Conservation (phyloP, 2,797 vertebrate genomes). For the Danio albolineatus region DNA sequence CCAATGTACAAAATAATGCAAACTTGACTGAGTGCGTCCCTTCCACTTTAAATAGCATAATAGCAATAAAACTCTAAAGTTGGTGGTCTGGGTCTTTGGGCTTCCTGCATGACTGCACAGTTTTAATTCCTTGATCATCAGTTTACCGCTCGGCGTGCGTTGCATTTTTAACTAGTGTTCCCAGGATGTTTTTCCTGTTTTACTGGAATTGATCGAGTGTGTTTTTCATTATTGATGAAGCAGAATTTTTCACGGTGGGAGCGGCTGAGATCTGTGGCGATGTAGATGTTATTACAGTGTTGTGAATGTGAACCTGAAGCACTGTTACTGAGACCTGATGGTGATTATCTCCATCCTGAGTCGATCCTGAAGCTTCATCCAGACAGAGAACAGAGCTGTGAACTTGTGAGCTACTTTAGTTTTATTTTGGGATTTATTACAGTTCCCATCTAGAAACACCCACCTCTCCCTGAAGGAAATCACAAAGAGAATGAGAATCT, state of each 20-base stretch:
- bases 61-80: background rate
- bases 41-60: too few species aligned
- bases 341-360: background rate
- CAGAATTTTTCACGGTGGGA: background rate
- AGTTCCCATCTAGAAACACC: slow-evolving; percentile 29
- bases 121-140: slow-evolving; percentile 17
- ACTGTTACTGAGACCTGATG: slow-evolving; percentile 22
- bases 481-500: too few species aligned
- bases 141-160: slow-evolving; percentile 15
- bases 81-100: slow-evolving; percentile 14
- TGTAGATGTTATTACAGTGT: slow-evolving; percentile 8
- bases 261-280: background rate
- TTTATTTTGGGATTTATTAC: slow-evolving; percentile 48
- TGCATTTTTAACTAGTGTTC: slow-evolving; percentile 37
- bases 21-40: too few species aligned
- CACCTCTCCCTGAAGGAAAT: slow-evolving; percentile 44
- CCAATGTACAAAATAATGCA: too few species aligned
- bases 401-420: slow-evolving; percentile 18
- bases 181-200: background rate
- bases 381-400: background rate
- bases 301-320: slow-evolving; percentile 9
- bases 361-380: background rate
- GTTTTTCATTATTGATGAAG: slow-evolving; percentile 44
- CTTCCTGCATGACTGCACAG: slow-evolving; percentile 19
- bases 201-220: slow-evolving; percentile 17